Percentiles rank a stretch among this genome's conserved stretches.
These are phyloP conservation scores for Thripadectes ignobilis DNA, from an alignment of 2,797 vertebrate species.

Conservation along the genomic window DNA sequence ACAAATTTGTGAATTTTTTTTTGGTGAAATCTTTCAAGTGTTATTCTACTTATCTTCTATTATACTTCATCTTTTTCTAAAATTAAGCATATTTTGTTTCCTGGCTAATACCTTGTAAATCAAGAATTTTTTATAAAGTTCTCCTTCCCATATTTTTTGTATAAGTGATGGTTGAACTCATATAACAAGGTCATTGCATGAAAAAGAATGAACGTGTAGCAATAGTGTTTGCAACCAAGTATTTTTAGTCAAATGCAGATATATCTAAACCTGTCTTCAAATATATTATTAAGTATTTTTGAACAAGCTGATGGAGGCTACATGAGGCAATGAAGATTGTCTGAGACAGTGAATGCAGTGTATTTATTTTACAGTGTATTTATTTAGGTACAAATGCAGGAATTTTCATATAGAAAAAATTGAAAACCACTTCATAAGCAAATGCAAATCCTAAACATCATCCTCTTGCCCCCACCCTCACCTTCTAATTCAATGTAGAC, in stretches of 20 bases:
- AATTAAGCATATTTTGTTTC: not conserved
- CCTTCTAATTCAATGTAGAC: not conserved
- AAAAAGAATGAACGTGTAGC: not conserved
- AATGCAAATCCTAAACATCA: not conserved
- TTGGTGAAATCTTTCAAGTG: not conserved
- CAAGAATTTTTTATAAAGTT: not conserved
- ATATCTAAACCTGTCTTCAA: not conserved
- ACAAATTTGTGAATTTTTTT: not conserved
- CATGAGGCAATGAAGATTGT: not conserved
- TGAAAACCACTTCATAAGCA: not conserved
- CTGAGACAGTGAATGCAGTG: not conserved
- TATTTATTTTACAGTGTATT: not conserved
- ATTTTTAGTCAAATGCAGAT: not conserved
- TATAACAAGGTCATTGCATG: not conserved
- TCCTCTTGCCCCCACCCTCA: accelerated
- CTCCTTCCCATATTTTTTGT: not conserved
- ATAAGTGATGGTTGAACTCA: not conserved
- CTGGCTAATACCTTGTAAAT: not conserved
- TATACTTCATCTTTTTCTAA: not conserved
- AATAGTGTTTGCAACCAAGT: not conserved
- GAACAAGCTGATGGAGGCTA: not conserved
- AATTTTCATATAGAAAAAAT: not conserved
- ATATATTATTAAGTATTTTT: not conserved
- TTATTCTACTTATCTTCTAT: not conserved
- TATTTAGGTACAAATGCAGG: not conserved